Percentiles rank a stretch among this genome's conserved stretches.
Evolutionary conservation across 2,888 invertebrate species (phyloP).

Genomic region (Sminthurinus aureus): DNA sequence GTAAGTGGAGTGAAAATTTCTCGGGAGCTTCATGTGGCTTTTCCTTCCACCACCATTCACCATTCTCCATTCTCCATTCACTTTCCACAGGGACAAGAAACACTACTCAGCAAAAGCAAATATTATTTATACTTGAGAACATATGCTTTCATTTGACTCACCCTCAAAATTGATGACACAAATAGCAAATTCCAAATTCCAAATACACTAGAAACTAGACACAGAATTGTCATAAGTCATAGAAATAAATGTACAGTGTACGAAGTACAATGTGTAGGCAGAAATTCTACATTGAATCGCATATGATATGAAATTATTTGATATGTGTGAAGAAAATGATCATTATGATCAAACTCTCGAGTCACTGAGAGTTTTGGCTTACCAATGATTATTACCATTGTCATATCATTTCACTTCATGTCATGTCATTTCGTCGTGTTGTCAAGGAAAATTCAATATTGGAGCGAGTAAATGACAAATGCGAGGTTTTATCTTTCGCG

Average conservation of each 20-base stretch:
- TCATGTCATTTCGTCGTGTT: background rate
- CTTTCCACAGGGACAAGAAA: background rate
- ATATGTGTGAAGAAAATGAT: background rate
- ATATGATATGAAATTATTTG: background rate
- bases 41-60: background rate
- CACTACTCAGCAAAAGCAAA: background rate
- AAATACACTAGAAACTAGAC: no score
- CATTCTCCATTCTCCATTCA: background rate
- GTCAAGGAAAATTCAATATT: background rate
- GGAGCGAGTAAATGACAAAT: background rate
- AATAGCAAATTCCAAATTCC: no score
- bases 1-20: no score
- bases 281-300: background rate
- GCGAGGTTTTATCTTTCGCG: background rate
- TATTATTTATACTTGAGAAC: background rate
- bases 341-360: background rate
- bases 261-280: no score
- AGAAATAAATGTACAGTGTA: background rate
- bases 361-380: slow-evolving; percentile 2
- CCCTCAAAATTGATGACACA: no score
- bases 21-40: background rate
- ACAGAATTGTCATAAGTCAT: no score
- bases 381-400: background rate
- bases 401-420: background rate
- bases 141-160: background rate